A percentile compares a stretch with the other conserved stretches of the same genome.
Evolutionary conservation across 2,113 vertebrate genomes (phyloP).

Genomic region (Rhombomys opimus): DNA sequence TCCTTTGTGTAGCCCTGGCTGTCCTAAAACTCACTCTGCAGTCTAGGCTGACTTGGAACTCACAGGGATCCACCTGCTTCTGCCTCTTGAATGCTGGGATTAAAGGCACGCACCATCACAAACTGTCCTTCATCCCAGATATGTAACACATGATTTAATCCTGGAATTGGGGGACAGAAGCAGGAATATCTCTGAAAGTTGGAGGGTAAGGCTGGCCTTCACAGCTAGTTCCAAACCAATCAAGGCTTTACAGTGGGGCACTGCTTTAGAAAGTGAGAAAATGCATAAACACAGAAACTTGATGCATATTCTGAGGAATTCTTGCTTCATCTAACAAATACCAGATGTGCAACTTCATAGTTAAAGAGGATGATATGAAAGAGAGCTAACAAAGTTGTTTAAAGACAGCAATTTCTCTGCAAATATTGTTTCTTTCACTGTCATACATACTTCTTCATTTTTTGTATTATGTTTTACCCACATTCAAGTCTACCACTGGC

Average conservation of each 20-base stretch:
- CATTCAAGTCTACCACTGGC: not conserved
- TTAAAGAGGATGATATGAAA: conserved; percentile 23
- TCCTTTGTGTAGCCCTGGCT: not conserved
- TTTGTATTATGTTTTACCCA: not conserved
- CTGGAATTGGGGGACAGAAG: not conserved
- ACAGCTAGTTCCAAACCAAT: not conserved
- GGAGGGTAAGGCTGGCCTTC: not conserved
- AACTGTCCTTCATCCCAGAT: not conserved
- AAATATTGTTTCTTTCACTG: conserved; percentile 35
- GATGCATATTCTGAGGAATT: not conserved
- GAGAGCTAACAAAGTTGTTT: not conserved
- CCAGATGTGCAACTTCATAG: not conserved
- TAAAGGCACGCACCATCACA: not conserved
- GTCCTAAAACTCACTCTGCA: not conserved
- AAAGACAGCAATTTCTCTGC: not conserved
- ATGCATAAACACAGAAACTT: not conserved
- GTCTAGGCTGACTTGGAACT: not conserved
- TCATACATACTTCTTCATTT: conserved; percentile 7
- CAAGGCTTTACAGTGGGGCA: not conserved
- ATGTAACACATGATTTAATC: not conserved
- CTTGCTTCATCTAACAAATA: conserved; percentile 14
- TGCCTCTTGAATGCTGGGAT: not conserved
- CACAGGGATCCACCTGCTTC: not conserved
- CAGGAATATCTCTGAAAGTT: not conserved
- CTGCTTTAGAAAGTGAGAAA: not conserved